Evolutionary conservation across 2,797 vertebrate genomes (phyloP).

Genomic region (Poecilia velifera): DNA sequence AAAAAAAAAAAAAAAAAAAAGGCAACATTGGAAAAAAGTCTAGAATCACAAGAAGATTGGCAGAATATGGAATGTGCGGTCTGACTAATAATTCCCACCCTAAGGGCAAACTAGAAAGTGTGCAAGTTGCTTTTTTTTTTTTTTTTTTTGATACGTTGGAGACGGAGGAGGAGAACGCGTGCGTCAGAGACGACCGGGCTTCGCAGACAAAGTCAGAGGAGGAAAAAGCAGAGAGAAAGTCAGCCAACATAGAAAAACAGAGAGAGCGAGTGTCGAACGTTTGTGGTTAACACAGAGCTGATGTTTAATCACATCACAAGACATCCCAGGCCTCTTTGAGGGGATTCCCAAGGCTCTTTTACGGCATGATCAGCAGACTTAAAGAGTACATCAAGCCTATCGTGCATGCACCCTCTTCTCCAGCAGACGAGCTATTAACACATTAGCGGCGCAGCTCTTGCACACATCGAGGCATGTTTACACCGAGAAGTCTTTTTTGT

Average conservation of each 20-base stretch:
- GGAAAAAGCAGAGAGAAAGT: constrained; percentile 17
- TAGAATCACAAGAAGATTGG: constrained; percentile 49
- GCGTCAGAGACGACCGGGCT: constrained; percentile 25
- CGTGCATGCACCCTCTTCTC: constrained; percentile 29
- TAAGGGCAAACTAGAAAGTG: constrained; percentile 22
- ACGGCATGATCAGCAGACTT: constrained; percentile 68
- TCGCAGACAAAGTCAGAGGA: constrained; percentile 26
- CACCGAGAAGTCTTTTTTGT: constrained; percentile 19
- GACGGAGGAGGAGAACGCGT: constrained; percentile 41
- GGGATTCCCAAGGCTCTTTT: constrained; percentile 71
- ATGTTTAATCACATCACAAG: constrained; percentile 74
- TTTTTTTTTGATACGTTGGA: constrained; percentile 22
- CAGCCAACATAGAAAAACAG: constrained; percentile 10
- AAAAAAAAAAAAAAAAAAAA: constrained; percentile 27
- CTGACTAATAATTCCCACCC: constrained; percentile 47
- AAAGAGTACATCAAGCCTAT: constrained; percentile 57
- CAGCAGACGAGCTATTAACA: constrained; percentile 44
- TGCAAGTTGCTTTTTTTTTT: constrained; percentile 28
- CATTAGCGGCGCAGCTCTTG: constrained; percentile 40
- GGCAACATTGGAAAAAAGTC: constrained; percentile 35
- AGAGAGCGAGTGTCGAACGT: constrained; percentile 37
- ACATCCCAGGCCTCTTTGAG: constrained; percentile 66
- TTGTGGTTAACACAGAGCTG: constrained; percentile 67
- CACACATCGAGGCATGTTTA: constrained; percentile 36
- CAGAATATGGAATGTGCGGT: constrained; percentile 36